These are phyloP conservation scores for Pantherophis guttatus DNA, from an alignment of 2,113 vertebrate genomes.

Conservation along the genomic window DNA sequence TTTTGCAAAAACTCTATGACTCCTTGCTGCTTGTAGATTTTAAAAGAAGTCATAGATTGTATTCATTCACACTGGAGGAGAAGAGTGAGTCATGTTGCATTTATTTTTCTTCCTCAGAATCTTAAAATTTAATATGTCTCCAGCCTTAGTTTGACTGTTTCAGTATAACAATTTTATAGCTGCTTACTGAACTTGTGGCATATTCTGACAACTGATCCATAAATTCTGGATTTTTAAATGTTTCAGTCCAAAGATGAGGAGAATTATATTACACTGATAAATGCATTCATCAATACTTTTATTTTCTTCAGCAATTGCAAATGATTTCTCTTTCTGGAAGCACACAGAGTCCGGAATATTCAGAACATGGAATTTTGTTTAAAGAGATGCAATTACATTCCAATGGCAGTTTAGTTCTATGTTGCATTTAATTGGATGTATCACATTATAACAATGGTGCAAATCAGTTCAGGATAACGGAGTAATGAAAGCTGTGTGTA, in stretches of 20 bases:
- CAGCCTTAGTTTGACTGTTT: background rate
- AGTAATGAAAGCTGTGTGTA: background rate
- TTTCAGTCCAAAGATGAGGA: background rate
- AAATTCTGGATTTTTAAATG: background rate
- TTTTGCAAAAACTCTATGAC: fast-evolving
- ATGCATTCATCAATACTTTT: background rate
- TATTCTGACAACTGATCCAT: background rate
- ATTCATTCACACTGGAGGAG: background rate
- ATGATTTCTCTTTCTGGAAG: fast-evolving
- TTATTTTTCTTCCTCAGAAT: slow-evolving; percentile 42
- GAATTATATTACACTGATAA: fast-evolving
- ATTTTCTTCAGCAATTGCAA: background rate
- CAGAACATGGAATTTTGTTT: background rate
- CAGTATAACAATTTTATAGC: background rate
- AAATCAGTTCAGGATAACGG: background rate
- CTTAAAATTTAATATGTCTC: slow-evolving; percentile 1
- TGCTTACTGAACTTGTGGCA: background rate
- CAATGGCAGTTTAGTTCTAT: background rate
- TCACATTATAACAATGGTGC: background rate
- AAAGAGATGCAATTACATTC: background rate
- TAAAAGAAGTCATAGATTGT: background rate
- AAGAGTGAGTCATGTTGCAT: slow-evolving; percentile 18
- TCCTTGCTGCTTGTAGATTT: background rate
- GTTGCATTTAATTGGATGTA: background rate
- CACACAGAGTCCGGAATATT: fast-evolving